Base-by-base conservation (phyloP, 1,140 invertebrate genomes). In the Sarcophaga bullata region DNA sequence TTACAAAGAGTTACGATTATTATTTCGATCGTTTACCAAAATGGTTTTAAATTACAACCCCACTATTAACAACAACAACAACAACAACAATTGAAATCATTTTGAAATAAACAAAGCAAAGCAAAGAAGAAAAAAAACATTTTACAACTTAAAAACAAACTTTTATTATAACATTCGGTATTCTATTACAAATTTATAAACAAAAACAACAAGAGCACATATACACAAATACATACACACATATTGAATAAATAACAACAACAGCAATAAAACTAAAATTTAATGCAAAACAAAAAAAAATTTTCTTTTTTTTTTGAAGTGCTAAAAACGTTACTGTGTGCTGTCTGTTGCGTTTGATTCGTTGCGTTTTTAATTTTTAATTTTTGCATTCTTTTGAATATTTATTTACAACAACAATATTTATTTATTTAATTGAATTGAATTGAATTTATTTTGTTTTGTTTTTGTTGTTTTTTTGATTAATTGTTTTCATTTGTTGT, bases 11-110 rank as follows among this genome's bases (percentile, higher is more conserved):
- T 68, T 68, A 68, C 17, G 62, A 68, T 68, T 68, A 68, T 68
- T 37, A 37, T 37, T 78, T 50, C 75, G 75, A 78, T 50, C 75
- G 49, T 19, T 78, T 78, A 78, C 48, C 75, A 37, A 37, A 37
- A 37, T 25, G 75, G 75, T 78, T 52, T 78, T 78, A 10, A 50
- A 52, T 78, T 78, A 37, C 25, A 37, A 37, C 4, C 25, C 25
- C 25, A 37, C 25, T 37, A 37, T 37, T 37, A 37, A 37, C 25
- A 37, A 37, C 25, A 37, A 37, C 25, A 37, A 37, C 25, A 37
- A 37, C 25, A 37, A 37, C 25, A 37, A 37, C 25, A 37, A 37
- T 37, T 37, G 25, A 37, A 37, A 37, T 37, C 25, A 37, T 37
- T 37, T 37, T 37, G 25, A 37, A 37, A 37, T 37, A 37, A 37